Evolutionary conservation across 1,140 invertebrate species (phyloP).

Genomic region (Sinella curviseta): DNA sequence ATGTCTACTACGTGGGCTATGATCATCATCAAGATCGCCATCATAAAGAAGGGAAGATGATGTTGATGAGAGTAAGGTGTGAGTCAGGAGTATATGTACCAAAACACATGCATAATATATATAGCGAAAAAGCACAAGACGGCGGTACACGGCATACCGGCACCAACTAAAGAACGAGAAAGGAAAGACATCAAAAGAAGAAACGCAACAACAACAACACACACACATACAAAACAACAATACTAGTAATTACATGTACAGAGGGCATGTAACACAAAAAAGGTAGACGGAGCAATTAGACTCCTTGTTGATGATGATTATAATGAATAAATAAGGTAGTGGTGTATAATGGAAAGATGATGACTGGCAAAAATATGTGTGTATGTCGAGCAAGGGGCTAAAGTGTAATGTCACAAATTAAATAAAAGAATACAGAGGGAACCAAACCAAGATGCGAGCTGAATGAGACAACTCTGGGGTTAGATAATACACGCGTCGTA

Average conservation of each 20-base stretch:
- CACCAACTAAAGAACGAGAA: background rate
- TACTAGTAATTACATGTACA: constrained; percentile 22
- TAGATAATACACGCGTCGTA: background rate
- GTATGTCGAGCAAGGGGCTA: background rate
- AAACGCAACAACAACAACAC: background rate
- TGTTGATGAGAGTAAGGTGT: background rate
- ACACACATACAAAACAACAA: background rate
- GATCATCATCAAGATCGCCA: background rate
- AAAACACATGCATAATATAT: background rate
- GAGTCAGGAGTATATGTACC: background rate
- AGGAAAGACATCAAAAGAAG: constrained; percentile 4
- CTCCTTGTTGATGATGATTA: background rate
- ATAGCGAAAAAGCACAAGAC: constrained; percentile 8
- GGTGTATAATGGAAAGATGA: background rate
- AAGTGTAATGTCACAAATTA: background rate
- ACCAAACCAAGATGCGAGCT: background rate
- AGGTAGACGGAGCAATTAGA: constrained; percentile 20
- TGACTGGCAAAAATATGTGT: background rate
- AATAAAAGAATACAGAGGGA: background rate
- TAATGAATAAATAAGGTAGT: background rate
- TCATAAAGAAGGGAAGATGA: background rate
- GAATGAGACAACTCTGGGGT: background rate
- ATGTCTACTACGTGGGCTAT: constrained; percentile 1
- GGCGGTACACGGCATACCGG: constrained; percentile 11
- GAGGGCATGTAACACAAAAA: constrained; percentile 21